Base-by-base conservation (phyloP, 2,797 vertebrate species). In the Coluber constrictor region DNA sequence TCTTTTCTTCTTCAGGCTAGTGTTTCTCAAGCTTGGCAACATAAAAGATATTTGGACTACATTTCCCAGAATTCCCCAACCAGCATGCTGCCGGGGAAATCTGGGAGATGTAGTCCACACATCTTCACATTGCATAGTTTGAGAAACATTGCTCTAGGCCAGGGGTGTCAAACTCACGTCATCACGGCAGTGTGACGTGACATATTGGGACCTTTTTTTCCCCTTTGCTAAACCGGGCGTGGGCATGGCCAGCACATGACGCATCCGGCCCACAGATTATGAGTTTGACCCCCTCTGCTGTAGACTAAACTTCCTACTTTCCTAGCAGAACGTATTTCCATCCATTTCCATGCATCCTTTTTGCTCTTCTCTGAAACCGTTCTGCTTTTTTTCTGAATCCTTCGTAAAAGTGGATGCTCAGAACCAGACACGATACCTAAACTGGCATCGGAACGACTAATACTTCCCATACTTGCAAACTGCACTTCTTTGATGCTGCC, bases 231-330 rank as follows among this genome's bases (percentile, higher is more conserved):
- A 56, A 56, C 15, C 55, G 15, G 55, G 15, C 15, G 0, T 56
- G 55, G 55, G 13, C 4, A 4, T 56, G 55, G 55, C 13, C 59
- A 8, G 7, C 59, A 60, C 2, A 7, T 60, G 59, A 60, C 1
- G 2, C 20, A 60, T 56, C 55, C 7, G 15, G 55, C 3, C 3
- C 4, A 4, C 1, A 3, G 55, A 4, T 56, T 3, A 7, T 2
- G 1, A 61, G 8, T 61, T 61, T 61, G 59, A 61, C 8, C 9
- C 23, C 3, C 3, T 3, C 8, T 4, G 23, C 59, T 74, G 15
- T 74, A 74, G n/a, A 8, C 16, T 37, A 74, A 74, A 74, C 32
- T 9, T 74, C 70, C 70, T 74, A 9, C 16, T 74, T 74, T 37
- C 29, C 70, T 37, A 74, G 32, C 70, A 37, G 15, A 74, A 32